Base-by-base conservation (phyloP, 37 sponge, comb jelly and placozoan species). In the Diacarnus erythraeanus region DNA sequence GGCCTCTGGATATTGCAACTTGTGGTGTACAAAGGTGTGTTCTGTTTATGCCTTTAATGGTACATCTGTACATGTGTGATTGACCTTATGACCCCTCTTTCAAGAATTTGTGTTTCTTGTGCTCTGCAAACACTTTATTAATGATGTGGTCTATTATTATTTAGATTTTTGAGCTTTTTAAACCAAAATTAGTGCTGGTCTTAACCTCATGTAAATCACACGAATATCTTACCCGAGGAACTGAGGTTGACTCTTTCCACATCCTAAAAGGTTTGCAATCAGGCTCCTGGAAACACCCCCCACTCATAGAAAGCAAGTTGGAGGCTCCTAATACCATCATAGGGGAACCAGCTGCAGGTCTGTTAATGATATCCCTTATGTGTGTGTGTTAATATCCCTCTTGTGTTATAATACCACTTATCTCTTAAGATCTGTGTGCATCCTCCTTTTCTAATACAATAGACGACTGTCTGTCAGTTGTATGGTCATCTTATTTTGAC, bases 311-410 rank as follows among this genome's bases (percentile, higher is more conserved):
- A 17, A 36, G 40, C 33, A 29, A 68, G 30, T 73, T 88, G 65
- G 84, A 77, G 40, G 58, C 89, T 8, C 78, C 84, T 57, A 88
- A 88, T 57, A 78, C 71, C 43, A 47, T 88, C 57, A 74, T 29
- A 30, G 89, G 84, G 77, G 89, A 88, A 78, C 1, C 89, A 64
- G 89, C 89, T 74, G 84, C 89, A 69, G 68, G 89, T 63, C 23
- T 33, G 6, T 36, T 59, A 38, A 38, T 12, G 27, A 56, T 41
- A 40, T 31, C 21, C 1, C 20, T 34, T 2, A n/a, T n/a, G n/a
- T n/a, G n/a, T n/a, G n/a, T n/a, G n/a, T n/a, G n/a, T n/a, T n/a
- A n/a, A n/a, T n/a, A n/a, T n/a, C n/a, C n/a, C n/a, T n/a, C n/a
- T n/a, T n/a, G n/a, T n/a, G n/a, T n/a, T n/a, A n/a, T n/a, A n/a